Conservation (phyloP, 2,888 invertebrate genomes). For the Ophonus ardosiacus region DNA sequence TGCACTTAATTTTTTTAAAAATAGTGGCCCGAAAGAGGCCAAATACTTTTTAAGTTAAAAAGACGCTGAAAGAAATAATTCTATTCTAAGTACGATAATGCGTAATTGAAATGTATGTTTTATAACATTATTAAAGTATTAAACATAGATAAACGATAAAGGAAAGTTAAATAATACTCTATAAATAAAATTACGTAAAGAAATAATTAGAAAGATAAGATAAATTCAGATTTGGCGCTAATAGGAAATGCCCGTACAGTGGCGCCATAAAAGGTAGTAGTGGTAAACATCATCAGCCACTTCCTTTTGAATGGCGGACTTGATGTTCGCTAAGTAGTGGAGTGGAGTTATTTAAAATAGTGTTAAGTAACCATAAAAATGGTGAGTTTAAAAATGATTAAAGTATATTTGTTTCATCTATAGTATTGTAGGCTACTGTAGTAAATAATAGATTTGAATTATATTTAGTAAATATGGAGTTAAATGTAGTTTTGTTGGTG, state of each 20-base stretch:
- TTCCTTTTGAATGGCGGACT: conserved; percentile 75
- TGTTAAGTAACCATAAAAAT: conserved; percentile 70
- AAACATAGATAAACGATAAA: background rate
- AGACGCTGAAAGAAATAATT: too few species aligned
- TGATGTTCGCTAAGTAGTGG: conserved; percentile 72
- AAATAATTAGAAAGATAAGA: background rate
- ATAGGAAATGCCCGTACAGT: conserved; percentile 3
- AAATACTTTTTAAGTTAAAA: too few species aligned
- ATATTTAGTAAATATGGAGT: conserved; percentile 37
- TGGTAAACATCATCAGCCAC: conserved; percentile 64
- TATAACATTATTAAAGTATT: background rate
- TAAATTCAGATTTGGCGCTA: background rate
- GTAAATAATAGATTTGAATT: conserved; percentile 24
- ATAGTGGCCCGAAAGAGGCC: too few species aligned
- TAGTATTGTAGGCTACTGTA: conserved; percentile 20
- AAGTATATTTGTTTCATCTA: background rate
- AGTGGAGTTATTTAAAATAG: conserved; percentile 67
- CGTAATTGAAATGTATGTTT: background rate
- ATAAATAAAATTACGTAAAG: background rate
- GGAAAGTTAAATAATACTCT: background rate
- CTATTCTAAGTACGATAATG: background rate
- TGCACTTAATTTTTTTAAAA: too few species aligned
- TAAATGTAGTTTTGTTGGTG: conserved; percentile 52
- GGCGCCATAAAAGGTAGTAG: conserved; percentile 32
- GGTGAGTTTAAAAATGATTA: conserved; percentile 70